Evolutionary conservation across 1,140 invertebrate species (phyloP).

Genomic region (Chironomus striatipennis): DNA sequence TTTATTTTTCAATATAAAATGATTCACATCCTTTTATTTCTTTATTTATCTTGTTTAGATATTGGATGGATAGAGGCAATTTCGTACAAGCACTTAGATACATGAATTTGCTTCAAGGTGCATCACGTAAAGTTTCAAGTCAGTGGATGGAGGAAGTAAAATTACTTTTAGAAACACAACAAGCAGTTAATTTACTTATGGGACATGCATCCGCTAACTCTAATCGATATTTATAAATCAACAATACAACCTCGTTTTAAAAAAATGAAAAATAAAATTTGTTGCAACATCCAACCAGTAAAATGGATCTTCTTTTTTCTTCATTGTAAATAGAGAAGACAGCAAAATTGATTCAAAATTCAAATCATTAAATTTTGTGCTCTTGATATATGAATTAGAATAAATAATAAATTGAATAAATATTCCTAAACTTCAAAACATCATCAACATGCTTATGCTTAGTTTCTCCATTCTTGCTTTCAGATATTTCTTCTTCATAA

Average conservation of each 20-base stretch:
- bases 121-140: conserved; percentile 65
- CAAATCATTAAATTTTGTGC: no score
- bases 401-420: no score
- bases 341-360: no score
- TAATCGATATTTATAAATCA: conserved; percentile 52
- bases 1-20: conserved; percentile 16
- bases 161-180: conserved; percentile 78
- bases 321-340: no score
- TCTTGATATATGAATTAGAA: no score
- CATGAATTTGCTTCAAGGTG: conserved; percentile 82
- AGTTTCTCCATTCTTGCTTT: no score
- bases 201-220: conserved; percentile 71
- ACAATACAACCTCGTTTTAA: neutral
- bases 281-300: no score
- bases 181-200: conserved; percentile 77
- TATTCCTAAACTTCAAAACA: no score
- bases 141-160: conserved; percentile 83
- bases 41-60: conserved; percentile 44
- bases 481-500: no score
- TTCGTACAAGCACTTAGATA: conserved; percentile 77
- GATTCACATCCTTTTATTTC: neutral
- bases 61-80: conserved; percentile 77
- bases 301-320: no score
- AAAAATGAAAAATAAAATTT: no score
- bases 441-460: no score